Evolutionary conservation across 2,888 invertebrate species (phyloP), one percentile per base, ranked within the genome.

Genomic region (Synanthedon myopaeformis): DNA sequence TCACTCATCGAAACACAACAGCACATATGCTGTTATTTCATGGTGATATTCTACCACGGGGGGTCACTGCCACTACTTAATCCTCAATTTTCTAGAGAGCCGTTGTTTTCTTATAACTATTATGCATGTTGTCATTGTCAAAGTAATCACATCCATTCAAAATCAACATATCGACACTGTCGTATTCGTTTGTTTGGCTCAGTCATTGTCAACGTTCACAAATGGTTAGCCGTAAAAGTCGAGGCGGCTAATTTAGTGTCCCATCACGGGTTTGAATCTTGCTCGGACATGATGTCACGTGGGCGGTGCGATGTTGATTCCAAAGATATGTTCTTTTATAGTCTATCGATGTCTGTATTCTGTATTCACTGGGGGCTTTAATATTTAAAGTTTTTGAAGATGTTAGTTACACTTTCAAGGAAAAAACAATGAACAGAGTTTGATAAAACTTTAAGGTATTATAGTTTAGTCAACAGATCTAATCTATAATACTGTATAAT

Each of bases 291-390:
- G 71, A 72, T 70, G 66, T 66, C 58, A 63, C 66, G 82, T 82
- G 76, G 82, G 83, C 77, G 82, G 72, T 61, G 61, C 61, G 62
- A 65, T 71, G 76, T 78, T 74, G 76, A 80, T 80, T 79, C 69
- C 69, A 62, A 76, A 77, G 75, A 78, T 79, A 79, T 74, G 68
- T 62, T 57, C 65, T 64, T 54, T 59, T 59, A 55, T 59, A 62
- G 64, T 49, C 54, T 45, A 45, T 45, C 45, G 45, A 45, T 45
- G 55, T 49, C 57, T 62, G 52, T 73, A 73, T 72, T 75, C 68
- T 63, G 61, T 45, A 45, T n/a, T 13, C 13, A 45, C 4, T 23
- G 4, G 1, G 4, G 35, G 10, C 14, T 53, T 12, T 23, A 23
- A 23, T 23, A 23, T 23, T 23, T 0, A 4, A 19, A 19, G 19